These are phyloP conservation scores for Spea multiplicata DNA, from an alignment of 2,113 vertebrate genomes.

Conservation along the genomic window DNA sequence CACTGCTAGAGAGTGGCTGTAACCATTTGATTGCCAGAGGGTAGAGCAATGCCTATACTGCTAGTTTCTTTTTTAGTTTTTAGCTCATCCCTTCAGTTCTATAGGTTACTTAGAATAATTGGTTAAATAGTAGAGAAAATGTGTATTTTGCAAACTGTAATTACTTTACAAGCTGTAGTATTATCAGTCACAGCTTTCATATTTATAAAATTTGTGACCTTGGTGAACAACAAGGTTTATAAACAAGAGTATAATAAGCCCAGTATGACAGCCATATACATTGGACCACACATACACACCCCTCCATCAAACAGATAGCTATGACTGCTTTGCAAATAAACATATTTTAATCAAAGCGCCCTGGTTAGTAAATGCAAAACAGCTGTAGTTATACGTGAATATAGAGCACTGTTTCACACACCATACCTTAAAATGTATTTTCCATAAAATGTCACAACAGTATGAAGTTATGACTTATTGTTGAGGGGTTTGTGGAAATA, in stretches of 20 bases:
- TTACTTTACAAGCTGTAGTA: too few relatives aligned
- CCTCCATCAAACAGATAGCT: background rate
- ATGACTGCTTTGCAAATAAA: slow-evolving; percentile 1
- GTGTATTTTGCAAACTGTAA: too few relatives aligned
- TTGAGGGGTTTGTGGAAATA: slow-evolving; percentile 5
- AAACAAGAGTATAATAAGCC: background rate
- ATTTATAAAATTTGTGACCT: background rate
- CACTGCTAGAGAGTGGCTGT: background rate
- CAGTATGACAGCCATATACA: background rate
- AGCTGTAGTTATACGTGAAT: slow-evolving; percentile 25
- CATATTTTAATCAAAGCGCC: slow-evolving; percentile 23
- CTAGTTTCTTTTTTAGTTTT: too few relatives aligned
- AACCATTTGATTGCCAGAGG: background rate
- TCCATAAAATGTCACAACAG: slow-evolving; percentile 38
- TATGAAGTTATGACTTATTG: slow-evolving; percentile 37
- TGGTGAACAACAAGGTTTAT: background rate
- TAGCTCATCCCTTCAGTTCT: too few relatives aligned
- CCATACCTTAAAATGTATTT: slow-evolving; percentile 23
- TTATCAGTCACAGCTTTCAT: too few relatives aligned
- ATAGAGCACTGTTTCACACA: slow-evolving; percentile 18
- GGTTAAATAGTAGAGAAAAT: too few relatives aligned
- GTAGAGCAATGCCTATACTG: background rate
- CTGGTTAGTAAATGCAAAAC: slow-evolving; percentile 34
- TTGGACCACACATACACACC: background rate
- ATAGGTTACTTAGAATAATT: too few relatives aligned